Evolutionary conservation across 2,888 invertebrate genomes (phyloP).

Genomic region (Hartigia nigra): DNA sequence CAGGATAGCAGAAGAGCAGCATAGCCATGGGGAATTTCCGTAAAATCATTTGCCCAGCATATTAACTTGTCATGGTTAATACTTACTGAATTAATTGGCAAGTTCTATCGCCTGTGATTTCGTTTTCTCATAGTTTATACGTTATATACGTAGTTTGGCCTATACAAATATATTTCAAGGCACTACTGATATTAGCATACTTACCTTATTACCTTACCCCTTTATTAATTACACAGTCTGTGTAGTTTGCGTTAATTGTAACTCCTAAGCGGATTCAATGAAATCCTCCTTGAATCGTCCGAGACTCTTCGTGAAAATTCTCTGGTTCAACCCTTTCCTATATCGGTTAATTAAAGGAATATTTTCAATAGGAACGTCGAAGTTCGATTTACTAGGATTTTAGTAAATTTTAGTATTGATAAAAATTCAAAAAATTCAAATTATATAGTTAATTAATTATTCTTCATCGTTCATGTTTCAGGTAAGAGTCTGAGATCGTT

Average conservation of each 20-base stretch:
- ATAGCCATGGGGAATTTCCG: slow-evolving; percentile 3
- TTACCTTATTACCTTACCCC: neutral
- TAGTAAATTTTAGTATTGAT: too few species aligned
- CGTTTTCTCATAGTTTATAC: neutral
- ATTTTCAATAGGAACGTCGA: too few species aligned
- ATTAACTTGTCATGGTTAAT: slow-evolving; percentile 37
- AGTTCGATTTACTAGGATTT: too few species aligned
- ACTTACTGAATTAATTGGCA: slow-evolving; percentile 4
- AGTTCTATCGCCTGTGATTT: slow-evolving; percentile 13
- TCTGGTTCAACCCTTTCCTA: neutral
- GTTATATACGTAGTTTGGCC: neutral
- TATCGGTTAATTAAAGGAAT: neutral
- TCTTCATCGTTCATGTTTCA: neutral
- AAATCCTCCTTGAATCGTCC: neutral
- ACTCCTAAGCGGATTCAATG: neutral
- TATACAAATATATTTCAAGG: neutral
- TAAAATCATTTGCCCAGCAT: slow-evolving; percentile 52
- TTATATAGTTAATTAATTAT: neutral
- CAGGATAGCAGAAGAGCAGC: neutral
- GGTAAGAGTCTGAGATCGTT: neutral
- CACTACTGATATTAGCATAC: neutral
- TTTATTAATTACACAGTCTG: neutral
- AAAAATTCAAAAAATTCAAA: neutral
- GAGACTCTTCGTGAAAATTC: neutral
- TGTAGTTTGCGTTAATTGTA: neutral